Evolutionary conservation across 2,113 vertebrate species (phyloP).

Genomic region (Parotia lawesii): DNA sequence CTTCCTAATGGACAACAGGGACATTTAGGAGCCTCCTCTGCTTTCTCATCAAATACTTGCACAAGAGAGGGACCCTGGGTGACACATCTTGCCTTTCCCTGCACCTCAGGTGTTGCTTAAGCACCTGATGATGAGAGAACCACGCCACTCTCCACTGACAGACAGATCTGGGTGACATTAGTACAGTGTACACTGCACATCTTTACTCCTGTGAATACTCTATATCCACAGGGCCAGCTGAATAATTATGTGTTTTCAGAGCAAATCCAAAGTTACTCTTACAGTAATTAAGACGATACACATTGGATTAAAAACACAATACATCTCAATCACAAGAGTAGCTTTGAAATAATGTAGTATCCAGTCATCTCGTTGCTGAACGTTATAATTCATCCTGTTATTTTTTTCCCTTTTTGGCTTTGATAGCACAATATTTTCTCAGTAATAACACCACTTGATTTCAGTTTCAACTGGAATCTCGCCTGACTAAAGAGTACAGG

Average conservation of each 20-base stretch:
- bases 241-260: background rate
- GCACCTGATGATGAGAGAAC: background rate
- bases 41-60: background rate
- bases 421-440: constrained; percentile 25
- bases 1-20: background rate
- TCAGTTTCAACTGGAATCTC: background rate
- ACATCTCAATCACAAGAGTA: background rate
- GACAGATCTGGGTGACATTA: background rate
- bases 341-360: background rate
- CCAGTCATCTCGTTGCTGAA: background rate
- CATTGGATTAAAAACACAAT: background rate
- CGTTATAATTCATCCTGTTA: background rate
- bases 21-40: background rate
- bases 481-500: constrained; percentile 11
- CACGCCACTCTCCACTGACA: background rate
- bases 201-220: background rate
- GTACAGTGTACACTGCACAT: background rate
- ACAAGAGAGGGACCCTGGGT: background rate
- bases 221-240: background rate
- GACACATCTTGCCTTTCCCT: background rate
- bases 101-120: background rate
- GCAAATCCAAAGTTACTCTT: background rate
- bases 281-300: background rate
- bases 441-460: constrained; percentile 3
- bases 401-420: constrained; percentile 7